A percentile compares a stretch with the other conserved stretches of the same genome.
Conservation (phyloP, 2,797 vertebrate species). For the Thamnophis elegans region DNA sequence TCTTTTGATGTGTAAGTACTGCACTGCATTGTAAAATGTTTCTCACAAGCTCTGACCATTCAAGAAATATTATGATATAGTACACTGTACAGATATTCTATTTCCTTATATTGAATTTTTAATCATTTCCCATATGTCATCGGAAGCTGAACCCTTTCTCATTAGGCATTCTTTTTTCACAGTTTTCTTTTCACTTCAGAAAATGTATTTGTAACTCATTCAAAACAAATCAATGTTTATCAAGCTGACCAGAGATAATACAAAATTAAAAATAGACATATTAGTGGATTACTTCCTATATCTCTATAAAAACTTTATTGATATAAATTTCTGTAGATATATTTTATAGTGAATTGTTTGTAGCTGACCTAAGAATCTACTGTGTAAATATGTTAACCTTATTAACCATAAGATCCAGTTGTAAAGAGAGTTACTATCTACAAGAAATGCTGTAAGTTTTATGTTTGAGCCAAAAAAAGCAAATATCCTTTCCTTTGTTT, state of each 20-base stretch:
- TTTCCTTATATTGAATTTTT: background rate
- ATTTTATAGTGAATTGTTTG: background rate
- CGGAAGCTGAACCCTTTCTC: background rate
- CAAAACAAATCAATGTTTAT: background rate
- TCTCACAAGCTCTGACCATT: background rate
- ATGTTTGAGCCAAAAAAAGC: background rate
- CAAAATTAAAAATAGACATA: background rate
- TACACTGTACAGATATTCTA: background rate
- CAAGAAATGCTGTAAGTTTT: background rate
- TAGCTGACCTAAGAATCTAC: background rate
- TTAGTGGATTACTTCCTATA: background rate
- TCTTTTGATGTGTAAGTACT: background rate
- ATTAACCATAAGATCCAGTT: background rate
- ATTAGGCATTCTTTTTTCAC: background rate
- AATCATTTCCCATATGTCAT: background rate
- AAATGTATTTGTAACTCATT: background rate
- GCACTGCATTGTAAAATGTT: background rate
- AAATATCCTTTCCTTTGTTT: background rate
- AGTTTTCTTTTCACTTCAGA: background rate
- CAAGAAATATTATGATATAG: background rate
- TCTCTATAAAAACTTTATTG: background rate
- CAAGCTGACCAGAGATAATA: background rate
- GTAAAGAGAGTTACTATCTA: background rate
- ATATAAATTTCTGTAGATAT: background rate
- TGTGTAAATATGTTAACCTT: too few relatives aligned